Evolutionary conservation across 2,797 vertebrate species (phyloP), one percentile per base, ranked within the genome.

Genomic region (Crenichthys baileyi): DNA sequence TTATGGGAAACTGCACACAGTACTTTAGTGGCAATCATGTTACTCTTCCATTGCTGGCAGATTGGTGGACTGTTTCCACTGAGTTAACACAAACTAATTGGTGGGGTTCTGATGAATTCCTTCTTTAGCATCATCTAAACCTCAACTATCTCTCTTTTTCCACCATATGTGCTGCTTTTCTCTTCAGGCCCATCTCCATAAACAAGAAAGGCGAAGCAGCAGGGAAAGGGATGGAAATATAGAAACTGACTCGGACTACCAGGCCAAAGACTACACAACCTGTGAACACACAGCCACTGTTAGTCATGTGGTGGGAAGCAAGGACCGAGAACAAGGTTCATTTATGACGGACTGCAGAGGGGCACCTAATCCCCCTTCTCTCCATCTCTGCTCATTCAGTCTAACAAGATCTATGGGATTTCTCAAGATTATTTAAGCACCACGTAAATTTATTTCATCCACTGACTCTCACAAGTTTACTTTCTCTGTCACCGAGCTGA

Each of bases 241-340:
- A 76, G 81, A 58, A 53, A 78, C 58, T 71, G 78, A 77, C 75
- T 83, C 41, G 79, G 60, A 60, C 82, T 83, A 88, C 77, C 80
- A 70, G 77, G 61, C 79, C 73, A 22, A 75, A 65, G 44, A 56
- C 55, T 77, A 68, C 63, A 68, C 78, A 61, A 81, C 76, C 82
- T 22, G 84, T 84, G 85, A 72, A 93, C 87, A 93, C 92, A 91
- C 83, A 73, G 88, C 80, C 77, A 89, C 92, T 90, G 92, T 92
- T 91, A 72, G 87, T 81, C 80, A 73, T 81, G 87, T 79, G 90
- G 85, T 75, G 68, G 68, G 77, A 79, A 81, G 76, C 56, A 71
- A 77, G 78, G 83, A 77, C 79, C 11, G 87, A 87, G 92, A 94
- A 95, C 92, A 94, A 94, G 93, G 89, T 88, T 92, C 88, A 88